A percentile compares a stretch with the other conserved stretches of the same genome.
Conservation (phyloP, 1,140 invertebrate genomes). For the Adelges cooleyi region DNA sequence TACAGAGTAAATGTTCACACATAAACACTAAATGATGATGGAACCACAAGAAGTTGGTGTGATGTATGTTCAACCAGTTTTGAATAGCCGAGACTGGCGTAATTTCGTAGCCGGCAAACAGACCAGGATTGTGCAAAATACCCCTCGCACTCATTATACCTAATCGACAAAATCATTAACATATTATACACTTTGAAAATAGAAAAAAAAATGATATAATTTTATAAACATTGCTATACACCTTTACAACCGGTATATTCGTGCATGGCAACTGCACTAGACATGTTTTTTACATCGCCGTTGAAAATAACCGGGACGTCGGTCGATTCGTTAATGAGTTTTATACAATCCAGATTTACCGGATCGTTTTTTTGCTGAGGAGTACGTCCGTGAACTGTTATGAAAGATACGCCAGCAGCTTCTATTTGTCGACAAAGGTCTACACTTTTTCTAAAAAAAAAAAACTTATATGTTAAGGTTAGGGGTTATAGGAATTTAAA, state of each 20-base stretch:
- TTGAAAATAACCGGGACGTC: constrained; percentile 79
- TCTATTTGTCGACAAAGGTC: constrained; percentile 68
- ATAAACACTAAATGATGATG: constrained; percentile 92
- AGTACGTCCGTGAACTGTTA: constrained; percentile 84
- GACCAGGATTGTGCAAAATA: constrained; percentile 76
- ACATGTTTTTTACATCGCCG: constrained; percentile 66
- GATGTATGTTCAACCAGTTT: constrained; percentile 71
- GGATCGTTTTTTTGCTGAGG: constrained; percentile 65
- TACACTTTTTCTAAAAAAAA: constrained; percentile 44
- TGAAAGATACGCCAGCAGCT: constrained; percentile 70
- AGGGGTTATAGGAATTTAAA: too few species aligned
- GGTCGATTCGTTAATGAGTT: constrained; percentile 57
- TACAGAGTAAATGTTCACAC: constrained; percentile 67
- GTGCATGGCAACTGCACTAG: constrained; percentile 55
- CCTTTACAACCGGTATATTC: constrained; percentile 61
- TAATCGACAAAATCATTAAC: constrained; percentile 37
- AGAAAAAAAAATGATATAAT: background rate
- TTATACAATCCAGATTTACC: constrained; percentile 61
- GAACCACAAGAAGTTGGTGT: constrained; percentile 61
- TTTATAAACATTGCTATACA: constrained; percentile 35
- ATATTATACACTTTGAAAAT: background rate
- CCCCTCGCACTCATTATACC: constrained; percentile 82
- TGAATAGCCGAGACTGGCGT: constrained; percentile 70
- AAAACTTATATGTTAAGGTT: background rate
- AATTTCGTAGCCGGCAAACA: constrained; percentile 57